Base-by-base conservation (phyloP, 2,888 invertebrate species). In the Pheosia tremula region DNA sequence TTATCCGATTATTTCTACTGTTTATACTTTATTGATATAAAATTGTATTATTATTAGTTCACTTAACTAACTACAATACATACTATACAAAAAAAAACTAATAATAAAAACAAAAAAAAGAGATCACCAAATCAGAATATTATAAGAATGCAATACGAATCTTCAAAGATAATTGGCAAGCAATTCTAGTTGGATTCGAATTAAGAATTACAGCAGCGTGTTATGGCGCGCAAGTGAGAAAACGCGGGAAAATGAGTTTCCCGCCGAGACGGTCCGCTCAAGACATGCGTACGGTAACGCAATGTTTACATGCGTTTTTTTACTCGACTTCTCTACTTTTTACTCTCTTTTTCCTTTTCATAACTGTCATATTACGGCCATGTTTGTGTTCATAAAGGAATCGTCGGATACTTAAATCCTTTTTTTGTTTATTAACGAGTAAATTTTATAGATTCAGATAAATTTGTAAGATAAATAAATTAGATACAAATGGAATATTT, bases 231-330 rank as follows among this genome's bases (percentile, higher is more conserved):
- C 78, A 60, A 69, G 56, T 63, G 75, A 74, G 83, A 88, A 90
- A 91, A 88, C 87, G 92, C 92, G 92, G 92, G 91, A 91, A 91
- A 92, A 87, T 87, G 85, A 87, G 84, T 91, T 92, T 91, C 91
- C 91, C 91, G 91, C 91, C 88, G 80, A 85, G 80, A 81, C 83
- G 81, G 73, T 66, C 74, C 81, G 78, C 83, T 83, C 83, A 87
- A 86, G 90, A 89, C 88, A 85, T 84, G 90, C 91, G 91, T 91
- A 87, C 87, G 56, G 84, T 84, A 86, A 87, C 84, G 85, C 82
- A 81, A 82, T 87, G 89, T 89, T 89, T 88, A 88, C 86, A 77
- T 81, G 72, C 71, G 69, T 80, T 85, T 84, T 84, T 81, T 72
- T 66, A 56, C 68, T 63, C 36, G 56, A 59, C 56, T 74, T 71